Evolutionary conservation across 2,888 invertebrate species (phyloP).

Genomic region (Chloroclysta siterata): DNA sequence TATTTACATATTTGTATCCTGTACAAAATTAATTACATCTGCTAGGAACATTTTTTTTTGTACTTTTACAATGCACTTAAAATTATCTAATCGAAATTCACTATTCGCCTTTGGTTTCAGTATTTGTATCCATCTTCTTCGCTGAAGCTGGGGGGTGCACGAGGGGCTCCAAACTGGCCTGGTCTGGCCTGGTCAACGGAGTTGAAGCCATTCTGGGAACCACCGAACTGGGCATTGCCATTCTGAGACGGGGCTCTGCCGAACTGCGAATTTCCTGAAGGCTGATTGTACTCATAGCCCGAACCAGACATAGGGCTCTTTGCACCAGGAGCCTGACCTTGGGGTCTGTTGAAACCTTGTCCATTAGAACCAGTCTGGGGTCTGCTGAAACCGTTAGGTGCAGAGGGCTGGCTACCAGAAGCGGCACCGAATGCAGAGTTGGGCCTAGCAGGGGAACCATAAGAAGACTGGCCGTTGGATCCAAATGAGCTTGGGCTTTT

Average conservation of each 20-base stretch:
- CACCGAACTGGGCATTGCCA: slow-evolving; percentile 26
- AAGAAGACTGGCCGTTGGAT: slow-evolving; percentile 33
- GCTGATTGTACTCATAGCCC: slow-evolving; percentile 45
- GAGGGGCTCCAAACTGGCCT: slow-evolving; percentile 66
- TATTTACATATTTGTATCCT: slow-evolving; percentile 54
- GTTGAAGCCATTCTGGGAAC: slow-evolving; percentile 33
- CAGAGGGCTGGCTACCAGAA: slow-evolving; percentile 24
- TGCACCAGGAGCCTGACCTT: slow-evolving; percentile 18
- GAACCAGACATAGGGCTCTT: slow-evolving; percentile 31
- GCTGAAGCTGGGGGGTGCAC: slow-evolving; percentile 76
- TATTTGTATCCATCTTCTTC: slow-evolving; percentile 78
- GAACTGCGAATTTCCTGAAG: slow-evolving; percentile 29
- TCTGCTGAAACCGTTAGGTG: slow-evolving; percentile 32
- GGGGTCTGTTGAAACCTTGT: slow-evolving; percentile 31
- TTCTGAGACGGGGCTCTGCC: slow-evolving; percentile 34
- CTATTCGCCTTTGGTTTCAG: slow-evolving; percentile 63
- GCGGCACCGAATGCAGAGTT: slow-evolving; percentile 22
- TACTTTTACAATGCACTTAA: slow-evolving; percentile 53
- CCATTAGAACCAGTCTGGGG: slow-evolving; percentile 38
- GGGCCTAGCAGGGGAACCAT: slow-evolving; percentile 28
- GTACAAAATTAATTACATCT: slow-evolving; percentile 51
- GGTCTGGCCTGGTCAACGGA: slow-evolving; percentile 41
- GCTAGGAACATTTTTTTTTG: slow-evolving; percentile 48
- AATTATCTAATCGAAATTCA: slow-evolving; percentile 45
- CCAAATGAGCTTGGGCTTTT: slow-evolving; percentile 37